A percentile compares a stretch with the other conserved stretches of the same genome.
These are phyloP conservation scores for Drosophila dives DNA, from an alignment of 2,888 invertebrate species.

Conservation along the genomic window DNA sequence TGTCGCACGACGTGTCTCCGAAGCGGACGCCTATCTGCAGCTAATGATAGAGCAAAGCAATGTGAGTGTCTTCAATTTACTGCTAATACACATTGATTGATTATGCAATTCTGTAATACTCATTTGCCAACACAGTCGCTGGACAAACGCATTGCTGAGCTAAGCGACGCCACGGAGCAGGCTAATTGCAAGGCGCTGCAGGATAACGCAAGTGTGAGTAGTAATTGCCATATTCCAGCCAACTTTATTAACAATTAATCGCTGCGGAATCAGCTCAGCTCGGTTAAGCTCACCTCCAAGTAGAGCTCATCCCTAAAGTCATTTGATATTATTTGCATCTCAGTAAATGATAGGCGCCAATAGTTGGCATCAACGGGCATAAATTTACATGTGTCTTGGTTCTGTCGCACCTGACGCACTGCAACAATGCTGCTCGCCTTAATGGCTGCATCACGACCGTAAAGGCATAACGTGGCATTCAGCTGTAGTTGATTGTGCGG, in stretches of 20 bases:
- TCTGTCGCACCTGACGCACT: slow-evolving; percentile 31
- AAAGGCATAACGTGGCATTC: slow-evolving; percentile 44
- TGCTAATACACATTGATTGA: neutral
- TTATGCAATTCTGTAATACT: neutral
- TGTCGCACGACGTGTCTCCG: slow-evolving; percentile 95
- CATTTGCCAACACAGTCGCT: slow-evolving; percentile 86
- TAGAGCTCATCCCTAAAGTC: slow-evolving; percentile 63
- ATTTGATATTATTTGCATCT: slow-evolving; percentile 56
- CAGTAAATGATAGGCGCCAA: slow-evolving; percentile 48
- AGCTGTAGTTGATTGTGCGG: slow-evolving; percentile 26
- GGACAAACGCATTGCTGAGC: slow-evolving; percentile 88
- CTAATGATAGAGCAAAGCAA: slow-evolving; percentile 96
- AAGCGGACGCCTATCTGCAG: slow-evolving; percentile 98
- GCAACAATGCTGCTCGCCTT: slow-evolving; percentile 17
- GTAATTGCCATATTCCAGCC: neutral
- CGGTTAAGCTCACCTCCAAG: slow-evolving; percentile 48
- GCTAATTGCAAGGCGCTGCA: slow-evolving; percentile 89
- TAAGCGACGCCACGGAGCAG: slow-evolving; percentile 89
- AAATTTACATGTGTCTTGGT: slow-evolving; percentile 21
- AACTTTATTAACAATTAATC: slow-evolving; percentile 1
- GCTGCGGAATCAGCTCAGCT: neutral
- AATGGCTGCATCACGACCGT: slow-evolving; percentile 57
- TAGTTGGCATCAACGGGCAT: slow-evolving; percentile 46
- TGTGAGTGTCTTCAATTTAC: slow-evolving; percentile 85
- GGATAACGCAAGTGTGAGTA: slow-evolving; percentile 91